Base-by-base conservation (phyloP, 2,113 vertebrate genomes). In the Stegostoma tigrinum region DNA sequence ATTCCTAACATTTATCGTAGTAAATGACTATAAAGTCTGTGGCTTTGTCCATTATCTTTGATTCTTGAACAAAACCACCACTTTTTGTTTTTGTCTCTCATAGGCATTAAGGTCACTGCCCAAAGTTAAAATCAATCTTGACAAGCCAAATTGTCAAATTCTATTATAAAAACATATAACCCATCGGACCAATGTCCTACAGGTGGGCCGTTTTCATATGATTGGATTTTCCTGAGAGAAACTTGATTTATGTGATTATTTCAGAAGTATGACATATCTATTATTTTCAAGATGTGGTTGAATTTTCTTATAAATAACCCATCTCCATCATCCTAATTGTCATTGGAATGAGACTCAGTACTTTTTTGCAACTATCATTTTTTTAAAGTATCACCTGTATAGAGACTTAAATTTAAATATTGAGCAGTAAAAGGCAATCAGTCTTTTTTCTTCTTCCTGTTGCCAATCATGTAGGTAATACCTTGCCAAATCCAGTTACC, bases 161-260 rank as follows among this genome's bases (percentile, higher is more conserved):
- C 89, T 19, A 93, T 24, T 93, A 38, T 38, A 66, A 38, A 66
- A 19, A 61, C 66, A 55, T n/a, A 66, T 38, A 93, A 38, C 34
- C 34, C 89, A 93, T 93, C 89, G 66, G 61, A 93, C 89, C 89
- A 93, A 38, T 38, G 61, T 66, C 15, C 34, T 30, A 66, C 89
- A 93, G 89, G 61, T 93, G 89, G 89, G 34, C 61, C 42, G 38
- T 93, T 93, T 93, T 66, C 89, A 93, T 21, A 93, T 66, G 61
- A 93, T 93, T 66, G 61, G 61, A 67, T 66, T 93, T 93, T 19
- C 34, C 89, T 66, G 34, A 34, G n/a, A 38, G 23, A 8, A 17
- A 34, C 34, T 93, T 66, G 89, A 93, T 93, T 67, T 93, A 67
- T 93, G 61, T n/a, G 61, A 66, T 66, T 66, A 38, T 66, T 66